These are phyloP conservation scores for Oligia latruncula DNA, from an alignment of 2,888 invertebrate genomes.

Conservation along the genomic window DNA sequence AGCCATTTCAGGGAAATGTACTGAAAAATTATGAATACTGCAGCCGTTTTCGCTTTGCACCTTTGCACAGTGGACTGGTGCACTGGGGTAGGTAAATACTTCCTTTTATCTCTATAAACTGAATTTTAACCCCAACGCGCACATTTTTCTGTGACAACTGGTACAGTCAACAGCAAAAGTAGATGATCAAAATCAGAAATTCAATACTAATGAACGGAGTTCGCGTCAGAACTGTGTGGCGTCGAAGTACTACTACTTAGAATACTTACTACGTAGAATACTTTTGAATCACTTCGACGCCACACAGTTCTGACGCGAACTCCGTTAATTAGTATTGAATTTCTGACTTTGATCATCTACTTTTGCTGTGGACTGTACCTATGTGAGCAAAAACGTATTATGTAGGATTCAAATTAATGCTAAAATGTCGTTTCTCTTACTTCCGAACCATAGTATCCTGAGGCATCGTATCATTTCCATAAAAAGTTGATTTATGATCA, in stretches of 20 bases:
- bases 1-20: not conserved
- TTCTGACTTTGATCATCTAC: no score
- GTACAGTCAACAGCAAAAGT: no score
- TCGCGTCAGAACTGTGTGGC: no score
- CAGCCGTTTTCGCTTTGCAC: not conserved
- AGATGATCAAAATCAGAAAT: no score
- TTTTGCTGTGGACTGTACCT: no score
- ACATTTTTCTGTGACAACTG: no score
- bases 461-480: not conserved
- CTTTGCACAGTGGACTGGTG: not conserved
- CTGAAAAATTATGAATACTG: not conserved
- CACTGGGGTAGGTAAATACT: not conserved
- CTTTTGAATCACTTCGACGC: no score
- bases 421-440: not conserved
- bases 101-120: not conserved
- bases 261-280: no score
- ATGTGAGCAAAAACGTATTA: not conserved
- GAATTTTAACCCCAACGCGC: not conserved
- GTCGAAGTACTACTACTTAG: no score
- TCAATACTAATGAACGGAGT: no score
- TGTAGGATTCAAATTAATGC: not conserved
- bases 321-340: no score
- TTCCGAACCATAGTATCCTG: not conserved
- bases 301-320: no score
- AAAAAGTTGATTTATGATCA: conserved; percentile 1